A percentile compares a stretch with the other conserved stretches of the same genome.
These are phyloP conservation scores for Cariama cristata DNA, from an alignment of 2,113 vertebrate species.

Conservation along the genomic window DNA sequence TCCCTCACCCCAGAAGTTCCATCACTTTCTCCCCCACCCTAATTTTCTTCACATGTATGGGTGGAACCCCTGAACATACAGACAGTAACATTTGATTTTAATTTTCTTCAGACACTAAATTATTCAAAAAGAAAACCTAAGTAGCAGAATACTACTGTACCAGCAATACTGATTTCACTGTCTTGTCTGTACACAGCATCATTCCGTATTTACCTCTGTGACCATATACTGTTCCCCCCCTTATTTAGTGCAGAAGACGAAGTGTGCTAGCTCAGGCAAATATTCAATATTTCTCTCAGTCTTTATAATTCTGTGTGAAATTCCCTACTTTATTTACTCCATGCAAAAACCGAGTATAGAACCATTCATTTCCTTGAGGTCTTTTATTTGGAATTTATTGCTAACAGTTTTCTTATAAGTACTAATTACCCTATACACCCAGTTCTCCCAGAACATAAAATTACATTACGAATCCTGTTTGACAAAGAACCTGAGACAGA, in stretches of 20 bases:
- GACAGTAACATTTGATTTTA: background rate
- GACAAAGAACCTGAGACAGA: background rate
- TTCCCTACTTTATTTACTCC: background rate
- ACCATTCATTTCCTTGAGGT: background rate
- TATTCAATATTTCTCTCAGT: background rate
- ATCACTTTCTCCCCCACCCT: background rate
- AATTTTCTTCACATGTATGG: background rate
- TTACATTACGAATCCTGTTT: background rate
- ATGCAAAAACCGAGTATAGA: background rate
- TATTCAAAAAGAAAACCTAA: background rate
- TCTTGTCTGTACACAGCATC: background rate
- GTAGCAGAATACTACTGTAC: background rate
- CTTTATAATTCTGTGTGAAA: background rate
- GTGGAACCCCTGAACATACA: background rate
- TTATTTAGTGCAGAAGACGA: background rate
- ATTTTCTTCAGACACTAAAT: background rate
- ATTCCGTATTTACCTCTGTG: background rate
- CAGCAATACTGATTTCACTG: background rate
- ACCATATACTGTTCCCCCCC: background rate
- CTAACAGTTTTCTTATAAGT: background rate
- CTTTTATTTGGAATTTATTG: background rate
- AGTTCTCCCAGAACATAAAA: background rate
- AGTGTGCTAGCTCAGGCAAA: background rate
- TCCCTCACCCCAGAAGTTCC: background rate
- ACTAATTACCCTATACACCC: background rate